phyloP scores from a whole-genome alignment of 2,888 invertebrate genomes.

The Diaperis boleti region DNA sequence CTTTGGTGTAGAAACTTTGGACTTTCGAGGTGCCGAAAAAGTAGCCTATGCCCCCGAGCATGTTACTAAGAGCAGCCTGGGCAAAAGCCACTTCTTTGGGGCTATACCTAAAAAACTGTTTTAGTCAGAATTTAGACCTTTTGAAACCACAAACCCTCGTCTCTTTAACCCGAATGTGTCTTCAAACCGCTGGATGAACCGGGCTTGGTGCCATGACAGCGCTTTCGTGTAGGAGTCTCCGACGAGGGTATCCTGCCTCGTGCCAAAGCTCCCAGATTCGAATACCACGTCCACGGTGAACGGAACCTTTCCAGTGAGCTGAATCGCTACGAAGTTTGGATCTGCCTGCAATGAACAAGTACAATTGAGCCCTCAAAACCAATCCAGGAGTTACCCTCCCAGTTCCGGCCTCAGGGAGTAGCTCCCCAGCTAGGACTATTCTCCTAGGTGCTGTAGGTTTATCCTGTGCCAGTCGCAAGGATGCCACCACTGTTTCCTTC shows the following conservation, averaged over 20 bases:
- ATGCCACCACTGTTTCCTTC: slow-evolving; percentile 80
- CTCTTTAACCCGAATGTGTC: slow-evolving; percentile 78
- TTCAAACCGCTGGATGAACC: slow-evolving; percentile 86
- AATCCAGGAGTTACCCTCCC: slow-evolving; percentile 55
- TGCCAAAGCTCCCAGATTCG: slow-evolving; percentile 78
- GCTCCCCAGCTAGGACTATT: slow-evolving; percentile 74
- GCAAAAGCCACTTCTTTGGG: slow-evolving; percentile 80
- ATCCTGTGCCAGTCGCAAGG: slow-evolving; percentile 74
- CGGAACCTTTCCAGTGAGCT: slow-evolving; percentile 81
- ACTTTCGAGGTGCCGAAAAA: slow-evolving; percentile 95
- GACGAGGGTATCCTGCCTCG: slow-evolving; percentile 69
- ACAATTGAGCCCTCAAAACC: background rate
- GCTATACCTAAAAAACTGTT: slow-evolving; percentile 65
- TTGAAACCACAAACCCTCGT: slow-evolving; percentile 72
- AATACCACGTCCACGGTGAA: slow-evolving; percentile 87
- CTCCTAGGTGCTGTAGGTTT: slow-evolving; percentile 68
- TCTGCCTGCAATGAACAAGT: slow-evolving; percentile 58
- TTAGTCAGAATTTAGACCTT: background rate
- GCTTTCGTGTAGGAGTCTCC: slow-evolving; percentile 77
- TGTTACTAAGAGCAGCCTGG: slow-evolving; percentile 89
- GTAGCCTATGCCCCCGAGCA: slow-evolving; percentile 97
- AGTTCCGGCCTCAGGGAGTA: slow-evolving; percentile 65
- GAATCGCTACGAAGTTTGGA: slow-evolving; percentile 84
- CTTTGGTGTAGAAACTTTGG: slow-evolving; percentile 80
- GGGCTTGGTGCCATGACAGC: slow-evolving; percentile 71